Base-by-base conservation (phyloP, 2,888 invertebrate genomes). In the Torymus auratus region DNA sequence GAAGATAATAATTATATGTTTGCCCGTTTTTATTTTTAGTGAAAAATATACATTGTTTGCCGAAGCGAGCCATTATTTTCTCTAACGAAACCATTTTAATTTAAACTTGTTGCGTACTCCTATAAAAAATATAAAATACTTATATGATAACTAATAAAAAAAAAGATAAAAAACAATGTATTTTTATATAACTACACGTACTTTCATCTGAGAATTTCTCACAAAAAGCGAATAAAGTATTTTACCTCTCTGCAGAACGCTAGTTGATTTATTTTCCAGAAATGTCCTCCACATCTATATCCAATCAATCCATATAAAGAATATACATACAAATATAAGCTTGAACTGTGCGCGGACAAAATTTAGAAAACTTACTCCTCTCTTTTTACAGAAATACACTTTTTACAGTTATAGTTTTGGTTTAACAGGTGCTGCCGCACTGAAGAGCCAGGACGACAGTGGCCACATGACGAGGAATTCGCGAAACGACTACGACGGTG, bases 351-450 rank as follows among this genome's bases (percentile, higher is more conserved):
- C 3, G 28, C 28, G 28, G 7, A 20, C 20, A 20, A 20, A 20
- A 20, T 20, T 20, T 20, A 20, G 2, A 20, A 20, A 20, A 20
- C 20, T 20, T 20, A 20, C 20, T 1, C 0, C 0, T 7, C 5
- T 28, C 7, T 28, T 28, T 53, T 62, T n/a, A 7, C 13, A 7
- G 13, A 20, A 10, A 14, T n/a, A 3, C 53, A 2, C 28, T 28
- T 28, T 28, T 68, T 62, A 62, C 2, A 76, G 23, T 60, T 20
- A 23, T 23, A 50, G 3, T 73, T 72, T 79, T 56, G 14, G 41
- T 77, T 78, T 28, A 23, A 67, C 82, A 82, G 78, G 76, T 79
- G 68, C 56, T 17, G 79, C 78, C 3, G 82, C 67, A n/a, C 17
- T 76, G 61, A 70, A 64, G 11, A 67, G 5, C 23, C 50, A 72